Base-by-base conservation (phyloP, 2,113 vertebrate genomes). In the rabbit (Oryctolagus cuniculus) region DNA sequence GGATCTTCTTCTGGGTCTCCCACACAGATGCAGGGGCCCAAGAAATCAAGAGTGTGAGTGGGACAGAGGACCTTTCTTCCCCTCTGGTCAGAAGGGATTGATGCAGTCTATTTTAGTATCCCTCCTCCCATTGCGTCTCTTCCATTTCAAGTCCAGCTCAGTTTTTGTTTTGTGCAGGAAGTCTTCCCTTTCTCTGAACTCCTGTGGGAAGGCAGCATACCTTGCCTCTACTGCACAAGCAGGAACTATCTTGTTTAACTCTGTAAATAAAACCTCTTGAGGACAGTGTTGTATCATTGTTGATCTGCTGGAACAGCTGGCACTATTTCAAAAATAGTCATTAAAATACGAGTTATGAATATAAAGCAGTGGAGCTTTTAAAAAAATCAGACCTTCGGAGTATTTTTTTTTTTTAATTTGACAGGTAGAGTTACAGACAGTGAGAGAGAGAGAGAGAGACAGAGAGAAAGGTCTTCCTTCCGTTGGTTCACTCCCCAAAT, bases 61-160 rank as follows among this genome's bases (percentile, higher is more conserved):
- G 84, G 38, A 24, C 21, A 31, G 25, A n/a, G 25, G 24, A 21
- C 8, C 4, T 25, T 24, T 36, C 22, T 53, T 16, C 22, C 51
- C 15, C 1, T 13, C 38, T 9, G 53, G 2, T 38, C 1, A 4
- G 53, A 31, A 29, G 31, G 29, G 7, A 17, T 2, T 5, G 53
- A 22, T n/a, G 9, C 67, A 10, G 29, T 58, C 55, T 15, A 3
- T 21, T 5, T 58, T 58, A 19, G 55, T 16, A 19, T 58, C 15
- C 19, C 19, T 58, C 6, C 55, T 58, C 17, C 55, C 55, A 17
- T 58, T 58, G 15, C 55, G 8, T 13, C 11, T 79, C 38, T 38
- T 31, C 38, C 3, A 34, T 5, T 10, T 72, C 19, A 38, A 80
- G 24, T 49, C 75, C 38, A 36, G 55, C 66, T 64, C 24, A 13